Evolutionary conservation across 2,888 invertebrate genomes (phyloP).

Genomic region (Melieria picta): DNA sequence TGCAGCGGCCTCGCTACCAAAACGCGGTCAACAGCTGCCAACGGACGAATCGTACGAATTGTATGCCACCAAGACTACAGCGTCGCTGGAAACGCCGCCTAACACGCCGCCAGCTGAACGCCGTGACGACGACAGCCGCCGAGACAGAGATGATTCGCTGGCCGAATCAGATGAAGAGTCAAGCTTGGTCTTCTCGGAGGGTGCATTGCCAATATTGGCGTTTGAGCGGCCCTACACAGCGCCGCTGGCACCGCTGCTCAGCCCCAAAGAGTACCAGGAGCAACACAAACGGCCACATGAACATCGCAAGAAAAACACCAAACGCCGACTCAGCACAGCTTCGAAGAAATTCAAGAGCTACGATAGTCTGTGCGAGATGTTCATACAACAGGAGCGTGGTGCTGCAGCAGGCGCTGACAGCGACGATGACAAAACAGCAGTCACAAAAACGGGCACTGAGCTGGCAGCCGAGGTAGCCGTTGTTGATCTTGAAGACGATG

Average conservation of each 20-base stretch:
- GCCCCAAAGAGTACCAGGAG: conserved; percentile 35
- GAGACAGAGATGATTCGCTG: conserved; percentile 25
- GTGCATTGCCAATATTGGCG: conserved; percentile 12
- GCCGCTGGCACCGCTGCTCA: conserved; percentile 51
- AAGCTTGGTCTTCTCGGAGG: conserved; percentile 23
- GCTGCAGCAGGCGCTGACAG: conserved; percentile 16
- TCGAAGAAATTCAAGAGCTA: conserved; percentile 3
- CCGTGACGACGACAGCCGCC: conserved; percentile 9
- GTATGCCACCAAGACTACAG: conserved; percentile 23
- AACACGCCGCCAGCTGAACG: conserved; percentile 21
- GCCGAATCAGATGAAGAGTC: conserved; percentile 36
- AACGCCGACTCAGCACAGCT: neutral
- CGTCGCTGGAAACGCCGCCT: conserved; percentile 22
- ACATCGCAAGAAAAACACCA: conserved; percentile 13
- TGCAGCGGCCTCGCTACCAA: conserved; percentile 20
- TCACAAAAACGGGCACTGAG: conserved; percentile 1
- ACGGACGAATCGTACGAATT: conserved; percentile 20
- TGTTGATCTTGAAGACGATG: conserved; percentile 7
- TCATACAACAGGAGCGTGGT: conserved; percentile 46
- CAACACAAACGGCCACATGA: conserved; percentile 45
- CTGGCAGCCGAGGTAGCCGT: neutral
- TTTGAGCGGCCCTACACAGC: conserved; percentile 51
- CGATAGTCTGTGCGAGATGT: conserved; percentile 35
- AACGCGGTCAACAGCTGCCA: conserved; percentile 6
- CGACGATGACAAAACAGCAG: too few relatives aligned